Percentiles rank a stretch among this genome's conserved stretches.
phyloP scores from a whole-genome alignment of 2,113 vertebrate genomes.

The Okapia johnstoni region DNA sequence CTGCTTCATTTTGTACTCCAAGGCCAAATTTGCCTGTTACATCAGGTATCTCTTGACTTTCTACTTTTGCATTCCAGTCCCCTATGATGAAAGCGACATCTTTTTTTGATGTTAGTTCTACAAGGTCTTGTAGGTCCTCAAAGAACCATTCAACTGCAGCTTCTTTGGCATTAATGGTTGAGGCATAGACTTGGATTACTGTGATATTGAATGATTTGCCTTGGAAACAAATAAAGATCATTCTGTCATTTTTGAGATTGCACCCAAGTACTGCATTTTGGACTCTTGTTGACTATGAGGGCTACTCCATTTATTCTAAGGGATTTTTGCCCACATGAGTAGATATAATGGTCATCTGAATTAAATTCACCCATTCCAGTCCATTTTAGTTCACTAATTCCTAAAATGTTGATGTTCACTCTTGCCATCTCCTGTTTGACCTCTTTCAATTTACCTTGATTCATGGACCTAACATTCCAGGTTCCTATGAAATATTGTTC shows the following conservation, averaged over 20 bases:
- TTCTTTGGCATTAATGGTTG: neutral
- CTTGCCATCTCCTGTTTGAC: neutral
- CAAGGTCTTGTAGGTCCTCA: neutral
- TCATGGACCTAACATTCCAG: neutral
- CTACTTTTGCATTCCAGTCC: neutral
- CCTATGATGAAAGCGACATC: neutral
- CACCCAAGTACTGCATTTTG: neutral
- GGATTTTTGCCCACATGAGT: neutral
- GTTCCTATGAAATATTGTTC: neutral
- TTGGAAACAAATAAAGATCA: neutral
- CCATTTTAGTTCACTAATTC: neutral
- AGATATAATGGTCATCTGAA: neutral
- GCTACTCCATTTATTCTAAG: neutral
- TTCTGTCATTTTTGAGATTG: neutral
- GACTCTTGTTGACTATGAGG: neutral
- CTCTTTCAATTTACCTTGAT: neutral
- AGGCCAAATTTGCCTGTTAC: neutral
- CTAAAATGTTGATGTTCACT: neutral
- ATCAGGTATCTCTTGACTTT: neutral
- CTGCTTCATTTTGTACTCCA: neutral
- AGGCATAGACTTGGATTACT: neutral
- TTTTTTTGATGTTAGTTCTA: neutral
- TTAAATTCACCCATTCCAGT: neutral
- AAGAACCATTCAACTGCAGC: neutral
- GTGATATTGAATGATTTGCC: neutral